Base-by-base conservation (phyloP, 2,888 invertebrate genomes). In the Halictus quadricinctus region DNA sequence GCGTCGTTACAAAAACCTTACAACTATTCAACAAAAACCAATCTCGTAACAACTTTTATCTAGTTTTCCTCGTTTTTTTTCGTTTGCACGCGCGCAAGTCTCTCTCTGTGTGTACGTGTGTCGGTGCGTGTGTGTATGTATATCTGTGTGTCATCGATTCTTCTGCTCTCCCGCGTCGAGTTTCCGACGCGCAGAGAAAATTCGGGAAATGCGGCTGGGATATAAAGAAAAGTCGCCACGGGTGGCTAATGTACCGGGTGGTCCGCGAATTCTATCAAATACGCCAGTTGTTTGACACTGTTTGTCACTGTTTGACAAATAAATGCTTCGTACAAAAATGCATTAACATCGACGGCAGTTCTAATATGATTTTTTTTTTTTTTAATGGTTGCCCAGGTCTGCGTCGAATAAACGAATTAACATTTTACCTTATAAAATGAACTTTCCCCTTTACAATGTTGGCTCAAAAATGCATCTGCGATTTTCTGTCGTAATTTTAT, bases 11-110 rank as follows among this genome's bases (percentile, higher is more conserved):
- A 94, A 94, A 94, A 94, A 92, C 87, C 94, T 94, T 94, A 94
- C 92, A 94, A 94, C 93, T 94, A 94, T 93, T 94, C 91, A 94
- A 94, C 94, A 93, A 93, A 94, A 94, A 93, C 87, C 92, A 93
- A 93, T 91, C 91, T 93, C 89, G 85, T 93, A 93, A 94, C 93
- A 94, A 93, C 88, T 93, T 89, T 81, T 76, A 21, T 70, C 41
- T 25, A 69, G n/a, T 76, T 54, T 75, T 36, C 10, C 36, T 18
- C 69, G 60, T 41, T 25, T 64, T 29, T 29, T 36, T 58, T 41
- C 64, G 64, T 64, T 29, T 64, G 29, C 69, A 41, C 69, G 69
- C 69, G 69, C 36, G 69, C 69, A 4, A 36, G 21, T 69, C 64
- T 64, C 64, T 64, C 64, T 64, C 29, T 15, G 69, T 69, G 69